These are phyloP conservation scores for Acholoe squamosa DNA, from an alignment of 2,888 invertebrate species.

Conservation along the genomic window DNA sequence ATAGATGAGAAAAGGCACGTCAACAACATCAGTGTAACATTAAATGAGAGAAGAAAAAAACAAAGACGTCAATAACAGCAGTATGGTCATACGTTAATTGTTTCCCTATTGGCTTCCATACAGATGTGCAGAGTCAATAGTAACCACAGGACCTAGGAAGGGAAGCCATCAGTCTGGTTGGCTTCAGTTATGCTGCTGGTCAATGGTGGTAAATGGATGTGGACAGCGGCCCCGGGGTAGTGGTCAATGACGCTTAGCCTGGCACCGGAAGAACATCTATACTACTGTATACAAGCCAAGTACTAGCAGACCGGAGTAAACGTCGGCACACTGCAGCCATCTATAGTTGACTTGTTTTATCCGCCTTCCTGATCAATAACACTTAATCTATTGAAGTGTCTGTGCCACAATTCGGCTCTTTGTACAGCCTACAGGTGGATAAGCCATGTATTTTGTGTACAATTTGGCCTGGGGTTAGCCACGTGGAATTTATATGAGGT, in stretches of 20 bases:
- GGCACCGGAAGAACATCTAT: neutral
- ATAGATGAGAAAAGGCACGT: too few relatives aligned
- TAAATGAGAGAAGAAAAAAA: too few relatives aligned
- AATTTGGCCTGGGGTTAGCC: too few relatives aligned
- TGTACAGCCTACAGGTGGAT: too few relatives aligned
- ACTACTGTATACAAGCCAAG: neutral
- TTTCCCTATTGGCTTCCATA: too few relatives aligned
- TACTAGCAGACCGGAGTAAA: neutral
- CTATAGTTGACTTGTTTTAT: neutral
- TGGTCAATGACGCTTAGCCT: conserved; percentile 13
- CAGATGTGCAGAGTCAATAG: too few relatives aligned
- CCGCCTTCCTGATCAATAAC: neutral
- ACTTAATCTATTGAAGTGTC: conserved; percentile 6
- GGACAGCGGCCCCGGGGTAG: neutral
- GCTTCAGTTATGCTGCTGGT: neutral
- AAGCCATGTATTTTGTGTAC: too few relatives aligned
- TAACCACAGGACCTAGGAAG: neutral
- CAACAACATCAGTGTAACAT: too few relatives aligned
- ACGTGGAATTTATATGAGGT: too few relatives aligned
- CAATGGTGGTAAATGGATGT: neutral
- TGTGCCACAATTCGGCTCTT: neutral
- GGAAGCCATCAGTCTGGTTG: neutral
- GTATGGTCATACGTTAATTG: too few relatives aligned
- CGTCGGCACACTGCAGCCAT: neutral
- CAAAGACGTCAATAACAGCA: too few relatives aligned